Percentiles rank a stretch among this genome's conserved stretches.
These are phyloP conservation scores for Erebia ligea DNA, from an alignment of 2,888 invertebrate species.

Conservation along the genomic window DNA sequence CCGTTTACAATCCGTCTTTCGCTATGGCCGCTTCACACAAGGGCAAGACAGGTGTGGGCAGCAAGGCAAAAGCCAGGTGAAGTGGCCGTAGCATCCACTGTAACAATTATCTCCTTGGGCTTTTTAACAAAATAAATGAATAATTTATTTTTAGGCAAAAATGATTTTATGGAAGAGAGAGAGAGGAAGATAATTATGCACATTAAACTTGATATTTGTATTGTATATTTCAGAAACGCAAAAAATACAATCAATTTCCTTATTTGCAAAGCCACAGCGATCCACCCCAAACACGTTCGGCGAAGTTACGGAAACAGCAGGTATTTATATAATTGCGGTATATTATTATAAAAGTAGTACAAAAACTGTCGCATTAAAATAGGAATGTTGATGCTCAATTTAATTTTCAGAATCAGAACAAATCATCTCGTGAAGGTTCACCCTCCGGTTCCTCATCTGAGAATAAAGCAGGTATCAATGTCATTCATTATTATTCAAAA, in stretches of 20 bases:
- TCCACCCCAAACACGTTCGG: slow-evolving; percentile 79
- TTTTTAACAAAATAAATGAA: too few relatives aligned
- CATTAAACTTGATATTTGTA: too few relatives aligned
- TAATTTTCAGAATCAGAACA: slow-evolving; percentile 58
- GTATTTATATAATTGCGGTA: slow-evolving; percentile 38
- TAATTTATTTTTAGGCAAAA: too few relatives aligned
- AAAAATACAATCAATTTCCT: slow-evolving; percentile 74
- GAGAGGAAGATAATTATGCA: too few relatives aligned
- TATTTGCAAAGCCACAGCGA: slow-evolving; percentile 74
- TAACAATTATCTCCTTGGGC: too few relatives aligned
- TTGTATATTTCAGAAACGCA: slow-evolving; percentile 64
- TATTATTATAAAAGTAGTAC: background rate
- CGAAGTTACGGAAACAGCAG: slow-evolving; percentile 85
- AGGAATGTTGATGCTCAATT: background rate
- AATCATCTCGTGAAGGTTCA: slow-evolving; percentile 74
- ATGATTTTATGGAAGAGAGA: too few relatives aligned
- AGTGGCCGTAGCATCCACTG: too few relatives aligned
- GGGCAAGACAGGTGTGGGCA: too few relatives aligned
- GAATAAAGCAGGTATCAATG: slow-evolving; percentile 62
- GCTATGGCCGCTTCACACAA: too few relatives aligned
- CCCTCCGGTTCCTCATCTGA: slow-evolving; percentile 74
- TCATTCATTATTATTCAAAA: background rate
- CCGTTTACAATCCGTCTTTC: too few relatives aligned
- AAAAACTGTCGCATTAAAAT: background rate
- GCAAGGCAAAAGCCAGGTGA: too few relatives aligned